Conservation (phyloP, 2,797 vertebrate genomes). For the Eulemur albifrons region DNA sequence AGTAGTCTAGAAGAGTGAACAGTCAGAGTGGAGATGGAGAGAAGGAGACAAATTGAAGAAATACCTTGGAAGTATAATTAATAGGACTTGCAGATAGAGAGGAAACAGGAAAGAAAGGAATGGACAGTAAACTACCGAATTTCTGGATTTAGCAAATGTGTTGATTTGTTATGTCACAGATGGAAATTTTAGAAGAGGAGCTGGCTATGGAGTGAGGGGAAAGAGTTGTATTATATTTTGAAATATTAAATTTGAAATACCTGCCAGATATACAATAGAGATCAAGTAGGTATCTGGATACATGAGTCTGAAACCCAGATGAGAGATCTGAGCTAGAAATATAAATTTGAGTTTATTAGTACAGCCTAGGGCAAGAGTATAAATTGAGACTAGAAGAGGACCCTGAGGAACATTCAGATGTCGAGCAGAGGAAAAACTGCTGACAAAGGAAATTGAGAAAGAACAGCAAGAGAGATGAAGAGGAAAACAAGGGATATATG, state of each 20-base stretch:
- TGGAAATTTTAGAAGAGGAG: neutral
- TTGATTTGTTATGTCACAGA: neutral
- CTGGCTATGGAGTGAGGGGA: neutral
- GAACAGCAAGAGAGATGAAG: neutral
- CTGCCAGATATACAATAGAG: neutral
- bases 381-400: neutral
- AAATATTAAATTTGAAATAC: slow-evolving; percentile 16
- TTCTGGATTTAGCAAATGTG: neutral
- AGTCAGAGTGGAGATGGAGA: neutral
- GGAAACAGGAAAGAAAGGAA: neutral
- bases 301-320: neutral
- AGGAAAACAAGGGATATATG: neutral
- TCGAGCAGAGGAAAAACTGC: neutral
- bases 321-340: neutral
- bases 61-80: neutral
- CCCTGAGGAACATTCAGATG: neutral
- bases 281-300: neutral
- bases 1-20: neutral
- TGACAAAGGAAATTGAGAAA: neutral
- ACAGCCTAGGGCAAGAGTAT: neutral
- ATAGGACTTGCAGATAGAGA: neutral
- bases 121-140: neutral
- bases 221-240: neutral
- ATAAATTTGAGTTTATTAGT: neutral
- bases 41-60: neutral